A percentile compares a stretch with the other conserved stretches of the same genome.
Evolutionary conservation across 2,888 invertebrate species (phyloP).

Genomic region (Elegia similella): DNA sequence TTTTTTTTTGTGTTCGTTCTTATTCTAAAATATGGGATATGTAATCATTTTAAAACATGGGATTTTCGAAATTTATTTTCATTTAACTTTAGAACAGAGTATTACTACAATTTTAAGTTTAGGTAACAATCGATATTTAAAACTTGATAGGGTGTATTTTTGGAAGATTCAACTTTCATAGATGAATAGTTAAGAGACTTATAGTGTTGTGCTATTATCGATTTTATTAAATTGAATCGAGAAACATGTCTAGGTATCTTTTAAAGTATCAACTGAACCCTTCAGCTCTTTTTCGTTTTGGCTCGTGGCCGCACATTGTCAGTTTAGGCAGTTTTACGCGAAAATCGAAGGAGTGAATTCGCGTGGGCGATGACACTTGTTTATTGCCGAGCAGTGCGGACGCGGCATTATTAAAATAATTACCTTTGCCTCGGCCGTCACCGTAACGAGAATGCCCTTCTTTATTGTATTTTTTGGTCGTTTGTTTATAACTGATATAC

Average conservation of each 20-base stretch:
- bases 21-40: no score
- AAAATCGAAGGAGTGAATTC: slow-evolving; percentile 45
- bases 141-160: no score
- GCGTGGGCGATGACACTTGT: slow-evolving; percentile 55
- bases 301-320: not conserved
- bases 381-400: slow-evolving; percentile 43
- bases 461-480: slow-evolving; percentile 35
- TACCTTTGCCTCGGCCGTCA: slow-evolving; percentile 41
- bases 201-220: no score
- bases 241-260: not conserved
- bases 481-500: slow-evolving; percentile 27
- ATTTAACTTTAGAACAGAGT: no score
- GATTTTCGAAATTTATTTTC: no score
- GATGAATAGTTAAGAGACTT: no score
- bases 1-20: no score
- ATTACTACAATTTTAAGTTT: no score
- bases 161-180: no score
- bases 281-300: slow-evolving; percentile 1
- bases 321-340: slow-evolving; percentile 25
- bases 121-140: no score
- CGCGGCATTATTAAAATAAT: slow-evolving; percentile 60
- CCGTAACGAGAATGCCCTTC: slow-evolving; percentile 41
- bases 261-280: not conserved
- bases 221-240: no score
- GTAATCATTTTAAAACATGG: no score